phyloP scores from a whole-genome alignment of 1,140 invertebrate genomes.

The Lethocerus indicus region DNA sequence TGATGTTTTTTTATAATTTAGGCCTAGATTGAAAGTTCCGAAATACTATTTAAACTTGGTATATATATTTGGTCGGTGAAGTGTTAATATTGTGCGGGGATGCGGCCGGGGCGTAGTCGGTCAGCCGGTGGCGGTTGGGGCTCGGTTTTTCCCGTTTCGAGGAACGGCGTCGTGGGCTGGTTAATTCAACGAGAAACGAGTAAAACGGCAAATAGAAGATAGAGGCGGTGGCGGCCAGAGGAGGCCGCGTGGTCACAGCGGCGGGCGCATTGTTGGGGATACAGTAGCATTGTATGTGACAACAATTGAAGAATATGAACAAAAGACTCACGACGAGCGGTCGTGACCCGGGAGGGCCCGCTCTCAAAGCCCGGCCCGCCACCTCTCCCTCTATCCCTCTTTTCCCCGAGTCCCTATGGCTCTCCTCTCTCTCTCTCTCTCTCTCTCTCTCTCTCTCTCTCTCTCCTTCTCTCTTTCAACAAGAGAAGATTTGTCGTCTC shows the following conservation, averaged over 20 bases:
- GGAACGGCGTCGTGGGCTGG: too few relatives aligned
- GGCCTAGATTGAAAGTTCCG: too few relatives aligned
- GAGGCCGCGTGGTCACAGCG: too few relatives aligned
- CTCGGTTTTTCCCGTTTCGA: too few relatives aligned
- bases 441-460: background rate
- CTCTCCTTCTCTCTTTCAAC: background rate
- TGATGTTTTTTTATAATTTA: too few relatives aligned
- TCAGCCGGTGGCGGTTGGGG: too few relatives aligned
- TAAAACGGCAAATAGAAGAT: background rate
- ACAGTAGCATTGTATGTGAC: slow-evolving; percentile 12
- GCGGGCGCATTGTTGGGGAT: slow-evolving; percentile 7
- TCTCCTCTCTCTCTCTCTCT: background rate
- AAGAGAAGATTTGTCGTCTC: background rate
- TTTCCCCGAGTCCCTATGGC: slow-evolving; percentile 1
- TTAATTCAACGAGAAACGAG: too few relatives aligned
- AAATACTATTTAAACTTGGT: too few relatives aligned
- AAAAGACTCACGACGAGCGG: slow-evolving; percentile 9
- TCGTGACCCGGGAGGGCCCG: slow-evolving; percentile 7
- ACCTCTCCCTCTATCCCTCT: slow-evolving; percentile 5
- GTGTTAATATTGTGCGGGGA: too few relatives aligned
- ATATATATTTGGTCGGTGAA: too few relatives aligned
- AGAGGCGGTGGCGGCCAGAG: background rate
- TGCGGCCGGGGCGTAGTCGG: too few relatives aligned
- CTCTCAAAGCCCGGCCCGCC: slow-evolving; percentile 2
- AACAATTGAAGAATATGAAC: slow-evolving; percentile 14